A percentile compares a stretch with the other conserved stretches of the same genome.
phyloP scores from a whole-genome alignment of 2,113 vertebrate species.

The Microcebus tavaratra region DNA sequence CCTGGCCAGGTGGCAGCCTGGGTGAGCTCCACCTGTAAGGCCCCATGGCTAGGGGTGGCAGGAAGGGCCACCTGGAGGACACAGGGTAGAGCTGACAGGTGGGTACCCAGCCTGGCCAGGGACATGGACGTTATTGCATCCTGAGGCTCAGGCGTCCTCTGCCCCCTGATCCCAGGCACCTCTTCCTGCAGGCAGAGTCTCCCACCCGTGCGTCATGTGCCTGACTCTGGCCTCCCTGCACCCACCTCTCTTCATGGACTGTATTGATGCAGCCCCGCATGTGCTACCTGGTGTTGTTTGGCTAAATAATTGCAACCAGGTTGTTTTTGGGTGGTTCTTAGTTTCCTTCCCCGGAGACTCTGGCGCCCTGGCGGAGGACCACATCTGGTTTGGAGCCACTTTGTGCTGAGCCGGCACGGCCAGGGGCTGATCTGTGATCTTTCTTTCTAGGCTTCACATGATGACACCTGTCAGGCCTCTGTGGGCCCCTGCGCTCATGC shows the following conservation, averaged over 20 bases:
- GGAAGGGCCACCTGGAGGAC: neutral
- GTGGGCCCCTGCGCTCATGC: neutral
- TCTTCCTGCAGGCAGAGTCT: neutral
- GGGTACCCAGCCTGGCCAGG: neutral
- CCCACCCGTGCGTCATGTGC: rapidly evolving
- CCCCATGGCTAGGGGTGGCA: neutral
- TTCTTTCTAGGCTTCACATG: neutral
- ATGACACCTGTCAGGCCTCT: neutral
- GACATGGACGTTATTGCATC: neutral
- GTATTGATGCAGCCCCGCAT: neutral
- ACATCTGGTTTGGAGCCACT: neutral
- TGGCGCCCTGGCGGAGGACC: neutral
- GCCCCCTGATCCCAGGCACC: neutral
- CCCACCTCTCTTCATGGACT: rapidly evolving
- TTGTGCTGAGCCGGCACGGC: neutral
- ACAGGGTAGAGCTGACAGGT: neutral
- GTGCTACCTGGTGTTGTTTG: neutral
- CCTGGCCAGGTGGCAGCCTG: neutral
- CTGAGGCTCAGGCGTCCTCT: neutral
- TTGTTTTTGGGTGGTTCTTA: neutral
- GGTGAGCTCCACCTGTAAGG: neutral
- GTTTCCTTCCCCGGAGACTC: neutral
- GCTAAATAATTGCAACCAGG: neutral
- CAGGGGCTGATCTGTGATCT: neutral
- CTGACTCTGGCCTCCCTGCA: neutral